These are phyloP conservation scores for Dasyornis broadbenti DNA, from an alignment of 2,113 vertebrate genomes.

Conservation along the genomic window DNA sequence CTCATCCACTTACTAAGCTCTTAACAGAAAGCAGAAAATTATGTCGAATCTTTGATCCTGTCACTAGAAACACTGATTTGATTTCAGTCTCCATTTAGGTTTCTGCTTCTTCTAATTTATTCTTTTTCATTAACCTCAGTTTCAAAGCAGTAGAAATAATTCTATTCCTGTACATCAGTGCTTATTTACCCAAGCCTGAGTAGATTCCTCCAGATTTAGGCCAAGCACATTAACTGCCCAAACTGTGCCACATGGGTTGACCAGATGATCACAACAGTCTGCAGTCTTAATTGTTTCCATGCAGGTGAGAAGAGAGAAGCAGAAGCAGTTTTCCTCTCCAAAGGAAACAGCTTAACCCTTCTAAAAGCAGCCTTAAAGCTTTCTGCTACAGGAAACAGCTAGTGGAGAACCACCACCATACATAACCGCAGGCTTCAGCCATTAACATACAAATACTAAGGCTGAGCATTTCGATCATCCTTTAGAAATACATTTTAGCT, in stretches of 20 bases:
- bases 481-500: background rate
- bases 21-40: background rate
- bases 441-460: background rate
- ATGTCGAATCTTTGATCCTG: accelerated
- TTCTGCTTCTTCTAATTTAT: background rate
- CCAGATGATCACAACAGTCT: background rate
- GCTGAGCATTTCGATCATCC: background rate
- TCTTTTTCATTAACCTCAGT: background rate
- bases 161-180: background rate
- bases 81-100: background rate
- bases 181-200: background rate
- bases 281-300: background rate
- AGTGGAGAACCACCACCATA: background rate
- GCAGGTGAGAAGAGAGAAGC: background rate
- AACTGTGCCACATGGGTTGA: background rate
- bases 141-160: background rate
- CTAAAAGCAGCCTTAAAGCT: background rate
- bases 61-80: background rate
- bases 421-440: background rate
- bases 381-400: background rate
- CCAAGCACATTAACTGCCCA: background rate
- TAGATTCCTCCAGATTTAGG: background rate
- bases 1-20: background rate
- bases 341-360: background rate
- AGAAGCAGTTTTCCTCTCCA: background rate